Evolutionary conservation across 2,888 invertebrate species (phyloP), one percentile per base, ranked within the genome.

Genomic region (Epistrophe eligans): DNA sequence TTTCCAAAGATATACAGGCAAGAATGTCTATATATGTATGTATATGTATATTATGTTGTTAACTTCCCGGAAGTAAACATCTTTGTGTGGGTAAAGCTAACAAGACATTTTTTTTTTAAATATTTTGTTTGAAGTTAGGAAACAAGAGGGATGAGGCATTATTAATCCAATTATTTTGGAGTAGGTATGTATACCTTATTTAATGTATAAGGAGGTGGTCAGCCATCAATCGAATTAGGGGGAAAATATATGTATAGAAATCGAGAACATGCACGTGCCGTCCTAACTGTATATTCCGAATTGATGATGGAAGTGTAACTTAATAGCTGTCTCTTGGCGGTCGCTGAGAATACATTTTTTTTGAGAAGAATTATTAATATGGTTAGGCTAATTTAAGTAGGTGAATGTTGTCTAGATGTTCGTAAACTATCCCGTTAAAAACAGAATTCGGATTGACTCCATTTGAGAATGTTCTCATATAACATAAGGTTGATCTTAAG

Each of bases 131-230:
- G 58, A 58, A 17, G 58, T 58, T 38, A 1, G 6, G n/a, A 58
- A 38, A 55, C 0, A 55, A 55, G 28, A 28, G 24, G n/a, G 1
- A n/a, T 3, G 11, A 35, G 8, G 17, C 2, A 17, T 38, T 17
- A 58, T 35, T 58, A 13, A 58, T 58, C 35, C 11, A 38, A 58
- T 58, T 58, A 58, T 38, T 58, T 58, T 17, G 17, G 4, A 55
- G 15, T 40, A 40, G 2, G 19, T 4, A 11, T 10, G 0, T 0
- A 2, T 9, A 4, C 10, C 10, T 4, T 50, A 0, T 45, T 2
- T 45, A 1, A n/a, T n/a, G 17, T 3, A 4, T 9, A n/a, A 17
- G 17, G 15, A 48, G n/a, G 19, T 10, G 19, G 50, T 50, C 50
- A 50, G 17, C 19, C 50, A 50, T 10, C 19, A 52, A 24, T 2